Conservation (phyloP, 37 sponge, comb jelly and placozoan genomes). For the Hexactinellida sp. region DNA sequence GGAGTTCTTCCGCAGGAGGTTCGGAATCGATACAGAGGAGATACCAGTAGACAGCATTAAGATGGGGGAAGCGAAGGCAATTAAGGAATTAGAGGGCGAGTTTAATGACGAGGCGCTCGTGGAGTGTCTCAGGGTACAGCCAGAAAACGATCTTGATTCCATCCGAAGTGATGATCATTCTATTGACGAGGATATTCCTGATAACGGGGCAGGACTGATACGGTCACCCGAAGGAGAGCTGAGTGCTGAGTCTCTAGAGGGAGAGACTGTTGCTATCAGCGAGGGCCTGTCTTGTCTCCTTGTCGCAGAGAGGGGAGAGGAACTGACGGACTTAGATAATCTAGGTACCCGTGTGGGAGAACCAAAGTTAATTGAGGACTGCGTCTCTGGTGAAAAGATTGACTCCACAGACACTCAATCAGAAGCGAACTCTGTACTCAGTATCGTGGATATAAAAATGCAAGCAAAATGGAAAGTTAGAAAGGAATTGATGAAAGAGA, state of each 20-base stretch:
- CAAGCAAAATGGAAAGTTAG: conserved; percentile 12
- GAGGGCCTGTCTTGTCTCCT: not conserved
- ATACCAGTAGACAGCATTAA: conserved; percentile 3
- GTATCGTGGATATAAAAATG: conserved; percentile 14
- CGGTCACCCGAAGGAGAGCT: not conserved
- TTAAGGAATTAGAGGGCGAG: not conserved
- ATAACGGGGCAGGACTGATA: too few relatives aligned
- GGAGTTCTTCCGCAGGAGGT: conserved; percentile 71
- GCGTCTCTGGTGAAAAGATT: not conserved
- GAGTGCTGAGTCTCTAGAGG: not conserved
- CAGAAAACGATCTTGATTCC: not conserved
- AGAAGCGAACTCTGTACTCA: not conserved
- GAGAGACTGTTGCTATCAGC: not conserved
- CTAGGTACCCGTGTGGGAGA: not conserved
- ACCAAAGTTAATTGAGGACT: not conserved
- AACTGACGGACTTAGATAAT: not conserved
- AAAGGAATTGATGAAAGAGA: conserved; percentile 15
- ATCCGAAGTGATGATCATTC: not conserved
- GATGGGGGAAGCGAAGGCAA: not conserved
- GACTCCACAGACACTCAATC: not conserved
- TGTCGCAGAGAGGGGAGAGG: not conserved
- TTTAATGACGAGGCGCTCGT: not conserved
- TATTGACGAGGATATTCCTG: not conserved
- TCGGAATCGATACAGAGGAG: conserved; percentile 47
- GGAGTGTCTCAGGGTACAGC: not conserved